A percentile compares a stretch with the other conserved stretches of the same genome.
Conservation (phyloP, 2,888 invertebrate species). For the Gymnoscelis rufifasciata region DNA sequence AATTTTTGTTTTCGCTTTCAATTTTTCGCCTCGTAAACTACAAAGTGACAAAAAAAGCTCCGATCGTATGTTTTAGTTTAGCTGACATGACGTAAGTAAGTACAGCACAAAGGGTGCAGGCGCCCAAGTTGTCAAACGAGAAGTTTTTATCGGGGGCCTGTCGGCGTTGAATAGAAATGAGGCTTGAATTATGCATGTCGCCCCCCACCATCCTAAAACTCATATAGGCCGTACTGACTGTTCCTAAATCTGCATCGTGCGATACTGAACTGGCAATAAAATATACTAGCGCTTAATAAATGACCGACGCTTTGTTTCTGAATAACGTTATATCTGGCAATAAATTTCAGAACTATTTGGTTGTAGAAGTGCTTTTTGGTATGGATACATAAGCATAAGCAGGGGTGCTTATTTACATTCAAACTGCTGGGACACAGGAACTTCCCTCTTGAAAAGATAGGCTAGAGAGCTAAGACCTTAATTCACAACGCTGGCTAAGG, state of each 20-base stretch:
- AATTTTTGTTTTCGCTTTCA: not conserved
- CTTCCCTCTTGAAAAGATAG: too few species aligned
- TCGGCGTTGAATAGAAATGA: constrained; percentile 77
- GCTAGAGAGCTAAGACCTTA: too few species aligned
- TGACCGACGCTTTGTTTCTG: too few species aligned
- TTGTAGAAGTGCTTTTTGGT: too few species aligned
- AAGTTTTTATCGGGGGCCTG: constrained; percentile 76
- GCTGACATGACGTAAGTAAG: constrained; percentile 56
- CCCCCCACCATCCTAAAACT: constrained; percentile 43
- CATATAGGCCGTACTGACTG: constrained; percentile 46
- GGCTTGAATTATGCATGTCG: constrained; percentile 74
- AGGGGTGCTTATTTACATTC: too few species aligned
- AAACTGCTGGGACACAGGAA: too few species aligned
- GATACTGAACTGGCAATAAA: not conserved
- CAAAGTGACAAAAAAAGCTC: constrained; percentile 44
- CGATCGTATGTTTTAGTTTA: constrained; percentile 35
- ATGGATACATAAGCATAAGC: too few species aligned
- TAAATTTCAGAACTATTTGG: too few species aligned
- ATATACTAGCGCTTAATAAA: not conserved
- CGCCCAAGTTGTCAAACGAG: constrained; percentile 76
- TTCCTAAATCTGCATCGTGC: constrained; percentile 8
- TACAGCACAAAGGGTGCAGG: constrained; percentile 77
- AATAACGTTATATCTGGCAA: too few species aligned
- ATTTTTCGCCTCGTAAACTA: constrained; percentile 19
- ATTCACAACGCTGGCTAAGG: too few species aligned